These are phyloP conservation scores for Elanus axillaris DNA, from an alignment of 2,113 vertebrate species.

Conservation along the genomic window DNA sequence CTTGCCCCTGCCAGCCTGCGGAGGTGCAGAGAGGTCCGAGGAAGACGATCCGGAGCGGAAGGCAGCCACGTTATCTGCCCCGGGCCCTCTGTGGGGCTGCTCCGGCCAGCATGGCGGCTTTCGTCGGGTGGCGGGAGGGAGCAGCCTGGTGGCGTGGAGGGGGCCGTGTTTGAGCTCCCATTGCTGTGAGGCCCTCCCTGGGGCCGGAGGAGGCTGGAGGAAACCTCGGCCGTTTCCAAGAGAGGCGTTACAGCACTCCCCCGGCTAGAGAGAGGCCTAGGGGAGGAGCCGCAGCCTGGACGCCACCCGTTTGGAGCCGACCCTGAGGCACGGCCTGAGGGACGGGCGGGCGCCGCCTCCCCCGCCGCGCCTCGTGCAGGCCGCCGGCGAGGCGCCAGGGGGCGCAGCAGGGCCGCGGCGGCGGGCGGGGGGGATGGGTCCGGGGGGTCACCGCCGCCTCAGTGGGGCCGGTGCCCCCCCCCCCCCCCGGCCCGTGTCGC, in stretches of 20 bases:
- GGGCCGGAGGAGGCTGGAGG: neutral
- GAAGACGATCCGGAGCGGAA: accelerated
- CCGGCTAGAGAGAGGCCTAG: accelerated
- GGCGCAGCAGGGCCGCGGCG: neutral
- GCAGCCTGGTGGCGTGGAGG: too few relatives aligned
- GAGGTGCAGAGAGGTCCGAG: neutral
- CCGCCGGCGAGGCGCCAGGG: neutral
- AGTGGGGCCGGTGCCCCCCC: too few relatives aligned
- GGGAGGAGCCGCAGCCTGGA: neutral
- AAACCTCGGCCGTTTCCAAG: neutral
- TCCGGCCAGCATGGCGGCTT: neutral
- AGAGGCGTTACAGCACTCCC: accelerated
- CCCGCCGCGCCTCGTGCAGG: neutral
- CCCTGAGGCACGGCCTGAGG: neutral
- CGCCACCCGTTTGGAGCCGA: accelerated
- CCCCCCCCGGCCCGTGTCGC: neutral
- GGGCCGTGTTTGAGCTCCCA: accelerated
- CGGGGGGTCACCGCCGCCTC: too few relatives aligned
- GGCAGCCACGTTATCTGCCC: neutral
- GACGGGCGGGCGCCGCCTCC: neutral
- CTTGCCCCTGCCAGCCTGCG: neutral
- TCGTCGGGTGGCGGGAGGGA: accelerated
- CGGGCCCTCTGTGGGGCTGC: accelerated
- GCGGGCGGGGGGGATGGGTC: accelerated
- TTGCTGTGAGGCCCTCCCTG: neutral